These are phyloP conservation scores for Agelastica alni DNA, from an alignment of 2,888 invertebrate species.

Conservation along the genomic window DNA sequence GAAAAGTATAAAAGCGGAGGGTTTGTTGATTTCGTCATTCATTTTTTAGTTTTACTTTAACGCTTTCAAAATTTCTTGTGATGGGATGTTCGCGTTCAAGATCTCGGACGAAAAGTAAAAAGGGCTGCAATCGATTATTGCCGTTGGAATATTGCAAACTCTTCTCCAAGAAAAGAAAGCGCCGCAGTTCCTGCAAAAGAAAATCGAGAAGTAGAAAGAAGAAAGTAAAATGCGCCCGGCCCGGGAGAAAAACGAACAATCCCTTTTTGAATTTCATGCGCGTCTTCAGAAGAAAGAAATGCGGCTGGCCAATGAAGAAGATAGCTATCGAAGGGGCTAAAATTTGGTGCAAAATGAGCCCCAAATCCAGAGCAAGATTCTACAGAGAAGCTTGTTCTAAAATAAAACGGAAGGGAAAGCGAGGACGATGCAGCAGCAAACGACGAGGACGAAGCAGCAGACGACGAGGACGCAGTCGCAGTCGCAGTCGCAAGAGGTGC, in stretches of 20 bases:
- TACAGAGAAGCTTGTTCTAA: constrained; percentile 21
- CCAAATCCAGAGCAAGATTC: constrained; percentile 19
- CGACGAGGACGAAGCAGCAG: not conserved
- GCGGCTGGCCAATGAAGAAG: constrained; percentile 43
- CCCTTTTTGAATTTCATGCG: constrained; percentile 49
- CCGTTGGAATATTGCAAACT: constrained; percentile 11
- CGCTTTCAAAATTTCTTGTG: too few relatives aligned
- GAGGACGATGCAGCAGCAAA: not conserved
- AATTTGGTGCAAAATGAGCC: constrained; percentile 44
- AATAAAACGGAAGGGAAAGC: not conserved
- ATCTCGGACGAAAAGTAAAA: constrained; percentile 2
- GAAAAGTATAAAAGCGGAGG: too few relatives aligned
- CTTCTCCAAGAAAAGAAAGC: not conserved
- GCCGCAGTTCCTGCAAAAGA: not conserved
- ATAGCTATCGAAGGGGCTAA: constrained; percentile 48
- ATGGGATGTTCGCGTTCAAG: too few relatives aligned
- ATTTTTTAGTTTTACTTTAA: too few relatives aligned
- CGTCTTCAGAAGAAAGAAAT: constrained; percentile 42
- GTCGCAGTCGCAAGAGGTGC: not conserved
- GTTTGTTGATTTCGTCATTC: too few relatives aligned
- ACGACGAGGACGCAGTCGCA: not conserved
- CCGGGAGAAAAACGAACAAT: constrained; percentile 37
- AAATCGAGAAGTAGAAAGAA: constrained; percentile 5
- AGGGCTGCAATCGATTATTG: constrained; percentile 5
- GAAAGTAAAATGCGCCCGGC: constrained; percentile 17